Conservation (phyloP, 2,797 vertebrate genomes). For the Hoplostethus mediterraneus region DNA sequence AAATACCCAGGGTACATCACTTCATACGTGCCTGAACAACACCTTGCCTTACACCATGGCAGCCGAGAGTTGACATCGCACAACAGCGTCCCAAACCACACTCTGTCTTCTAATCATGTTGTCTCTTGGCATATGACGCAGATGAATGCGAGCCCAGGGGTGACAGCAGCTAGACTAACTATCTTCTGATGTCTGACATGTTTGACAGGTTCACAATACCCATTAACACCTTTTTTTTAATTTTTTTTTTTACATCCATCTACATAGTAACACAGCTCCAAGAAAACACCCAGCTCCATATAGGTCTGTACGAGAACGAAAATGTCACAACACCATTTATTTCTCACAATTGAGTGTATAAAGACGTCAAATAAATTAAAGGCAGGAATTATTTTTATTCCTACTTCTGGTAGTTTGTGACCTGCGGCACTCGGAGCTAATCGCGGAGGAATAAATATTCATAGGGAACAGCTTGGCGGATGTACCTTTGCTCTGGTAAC, state of each 20-base stretch:
- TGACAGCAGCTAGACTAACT: constrained; percentile 9
- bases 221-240: constrained; percentile 31
- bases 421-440: constrained; percentile 59
- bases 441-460: constrained; percentile 69
- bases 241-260: constrained; percentile 14
- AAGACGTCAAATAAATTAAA: constrained; percentile 60
- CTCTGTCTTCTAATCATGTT: constrained; percentile 25
- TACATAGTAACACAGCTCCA: constrained; percentile 31
- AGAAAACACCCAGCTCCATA: neutral
- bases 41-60: neutral
- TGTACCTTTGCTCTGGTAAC: constrained; percentile 71
- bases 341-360: constrained; percentile 35
- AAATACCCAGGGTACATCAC: neutral
- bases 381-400: constrained; percentile 31
- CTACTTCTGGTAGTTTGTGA: constrained; percentile 29
- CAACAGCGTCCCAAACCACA: neutral
- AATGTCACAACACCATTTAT: constrained; percentile 18
- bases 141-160: constrained; percentile 22
- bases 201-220: constrained; percentile 47
- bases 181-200: constrained; percentile 5
- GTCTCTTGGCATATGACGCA: constrained; percentile 21
- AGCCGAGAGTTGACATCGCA: constrained; percentile 31
- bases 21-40: constrained; percentile 4
- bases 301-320: neutral
- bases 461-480: constrained; percentile 72